These are phyloP conservation scores for Miniopterus natalensis DNA, from an alignment of 2,113 vertebrate species.

Conservation along the genomic window DNA sequence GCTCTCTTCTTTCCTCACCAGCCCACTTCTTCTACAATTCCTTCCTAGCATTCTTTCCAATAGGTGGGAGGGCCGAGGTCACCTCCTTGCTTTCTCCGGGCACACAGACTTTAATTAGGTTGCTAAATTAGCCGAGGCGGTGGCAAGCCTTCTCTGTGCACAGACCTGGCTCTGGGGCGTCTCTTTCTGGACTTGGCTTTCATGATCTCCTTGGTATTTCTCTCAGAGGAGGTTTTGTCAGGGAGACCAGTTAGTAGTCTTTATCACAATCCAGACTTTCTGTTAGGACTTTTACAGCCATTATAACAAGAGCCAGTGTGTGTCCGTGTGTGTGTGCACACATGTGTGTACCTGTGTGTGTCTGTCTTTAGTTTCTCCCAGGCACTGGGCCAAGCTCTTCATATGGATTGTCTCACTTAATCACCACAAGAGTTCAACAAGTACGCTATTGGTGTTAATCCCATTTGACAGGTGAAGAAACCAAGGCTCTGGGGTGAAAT, in stretches of 20 bases:
- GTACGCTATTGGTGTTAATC: not conserved
- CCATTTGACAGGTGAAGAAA: not conserved
- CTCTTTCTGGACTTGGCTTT: not conserved
- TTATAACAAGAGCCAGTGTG: not conserved
- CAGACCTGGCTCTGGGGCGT: not conserved
- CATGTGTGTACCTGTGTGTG: not conserved
- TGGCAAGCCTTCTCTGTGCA: not conserved
- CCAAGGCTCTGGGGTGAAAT: not conserved
- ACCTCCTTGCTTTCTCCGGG: slow-evolving; percentile 56
- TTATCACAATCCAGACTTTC: not conserved
- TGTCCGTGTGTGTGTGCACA: not conserved
- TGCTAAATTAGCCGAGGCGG: slow-evolving; percentile 66
- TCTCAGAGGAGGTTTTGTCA: not conserved
- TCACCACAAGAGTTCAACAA: not conserved
- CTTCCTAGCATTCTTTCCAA: slow-evolving; percentile 73
- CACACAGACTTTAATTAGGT: slow-evolving; percentile 75
- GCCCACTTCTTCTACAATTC: slow-evolving; percentile 68
- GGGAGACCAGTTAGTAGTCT: not conserved
- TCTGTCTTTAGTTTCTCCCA: not conserved
- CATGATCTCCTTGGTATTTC: not conserved
- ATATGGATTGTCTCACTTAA: not conserved
- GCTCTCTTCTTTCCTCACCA: slow-evolving; percentile 59
- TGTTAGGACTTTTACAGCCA: not conserved
- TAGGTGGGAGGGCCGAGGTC: slow-evolving; percentile 61
- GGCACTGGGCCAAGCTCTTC: not conserved